Base-by-base conservation (phyloP, 1,140 invertebrate species). In the Apis florea region DNA sequence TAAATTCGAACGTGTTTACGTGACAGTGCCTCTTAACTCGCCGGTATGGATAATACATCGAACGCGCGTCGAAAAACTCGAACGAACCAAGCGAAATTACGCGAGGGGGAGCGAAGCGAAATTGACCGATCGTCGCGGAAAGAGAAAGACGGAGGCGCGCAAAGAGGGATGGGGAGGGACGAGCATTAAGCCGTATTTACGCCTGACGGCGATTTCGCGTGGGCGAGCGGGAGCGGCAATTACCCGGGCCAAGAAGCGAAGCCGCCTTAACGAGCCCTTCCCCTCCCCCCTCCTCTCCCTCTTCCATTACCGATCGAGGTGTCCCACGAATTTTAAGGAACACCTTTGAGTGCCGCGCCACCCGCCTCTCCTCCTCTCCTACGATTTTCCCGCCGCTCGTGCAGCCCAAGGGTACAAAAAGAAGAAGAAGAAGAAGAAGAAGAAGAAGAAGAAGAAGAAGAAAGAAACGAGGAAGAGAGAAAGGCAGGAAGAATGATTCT, bases 301-400 rank as follows among this genome's bases (percentile, higher is more conserved):
- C n/a, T 21, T 61, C 69, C 80, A 49, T 86, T 76, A 85, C 85
- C 85, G 87, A 88, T 83, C 86, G 81, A 80, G 67, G 83, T 88
- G 87, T 88, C 83, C 75, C 86, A 79, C 86, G 86, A 88, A 85
- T 88, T 88, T 88, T 88, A 85, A 88, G 70, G 81, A 71, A 87
- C 86, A 87, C 81, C 87, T 88, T 88, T 88, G 83, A 73, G 67
- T 31, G 63, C 19, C 31, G 81, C 77, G 75, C 83, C 82, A 68
- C 80, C 84, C 85, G 86, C 82, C 86, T 69, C 77, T 81, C 54
- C 77, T 81, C 54, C 73, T 67, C 74, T 58, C 72, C 56, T 58
- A 78, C 80, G 75, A 68, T 87, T 89, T 89, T 88, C 82, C 79
- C 82, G 74, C 26, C 77, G 70, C 24, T 9, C 74, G 72, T 81